Conservation (phyloP, 92 coral and sea anemone genomes). For the Phenganax subtilis region DNA sequence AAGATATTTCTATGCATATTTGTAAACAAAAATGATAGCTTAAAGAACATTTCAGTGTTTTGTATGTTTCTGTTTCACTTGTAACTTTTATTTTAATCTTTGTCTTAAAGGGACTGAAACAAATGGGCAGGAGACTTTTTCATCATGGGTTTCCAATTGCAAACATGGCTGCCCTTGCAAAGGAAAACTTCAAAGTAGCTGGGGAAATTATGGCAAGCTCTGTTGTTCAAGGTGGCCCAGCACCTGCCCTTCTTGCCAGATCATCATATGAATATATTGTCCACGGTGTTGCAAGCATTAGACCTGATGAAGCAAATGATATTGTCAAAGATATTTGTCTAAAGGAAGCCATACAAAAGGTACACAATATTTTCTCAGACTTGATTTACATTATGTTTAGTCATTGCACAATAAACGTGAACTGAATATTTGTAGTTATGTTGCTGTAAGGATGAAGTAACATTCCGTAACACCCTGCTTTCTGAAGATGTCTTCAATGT, state of each 20-base stretch:
- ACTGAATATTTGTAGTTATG: neutral
- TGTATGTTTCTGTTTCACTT: too few species aligned
- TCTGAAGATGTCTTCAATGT: conserved; percentile 14
- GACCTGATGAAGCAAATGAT: neutral
- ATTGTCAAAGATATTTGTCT: conserved; percentile 1
- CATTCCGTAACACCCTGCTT: conserved; percentile 4
- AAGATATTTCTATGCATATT: too few species aligned
- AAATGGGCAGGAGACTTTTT: conserved; percentile 1
- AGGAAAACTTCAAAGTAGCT: neutral
- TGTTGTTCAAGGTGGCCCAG: conserved; percentile 2
- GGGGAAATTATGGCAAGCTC: conserved; percentile 9
- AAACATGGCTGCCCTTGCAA: neutral
- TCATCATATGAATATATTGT: neutral
- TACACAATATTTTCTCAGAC: neutral
- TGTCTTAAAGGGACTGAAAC: neutral
- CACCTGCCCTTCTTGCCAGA: neutral
- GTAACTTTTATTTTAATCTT: too few species aligned
- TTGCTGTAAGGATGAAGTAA: conserved; percentile 15
- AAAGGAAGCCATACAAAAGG: conserved; percentile 20
- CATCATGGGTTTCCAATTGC: neutral
- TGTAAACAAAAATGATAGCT: too few species aligned
- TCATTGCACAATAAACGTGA: neutral
- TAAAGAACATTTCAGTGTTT: too few species aligned
- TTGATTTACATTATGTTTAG: neutral
- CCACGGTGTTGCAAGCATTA: neutral